Conservation (phyloP, 2,797 vertebrate species). For the Picus viridis region DNA sequence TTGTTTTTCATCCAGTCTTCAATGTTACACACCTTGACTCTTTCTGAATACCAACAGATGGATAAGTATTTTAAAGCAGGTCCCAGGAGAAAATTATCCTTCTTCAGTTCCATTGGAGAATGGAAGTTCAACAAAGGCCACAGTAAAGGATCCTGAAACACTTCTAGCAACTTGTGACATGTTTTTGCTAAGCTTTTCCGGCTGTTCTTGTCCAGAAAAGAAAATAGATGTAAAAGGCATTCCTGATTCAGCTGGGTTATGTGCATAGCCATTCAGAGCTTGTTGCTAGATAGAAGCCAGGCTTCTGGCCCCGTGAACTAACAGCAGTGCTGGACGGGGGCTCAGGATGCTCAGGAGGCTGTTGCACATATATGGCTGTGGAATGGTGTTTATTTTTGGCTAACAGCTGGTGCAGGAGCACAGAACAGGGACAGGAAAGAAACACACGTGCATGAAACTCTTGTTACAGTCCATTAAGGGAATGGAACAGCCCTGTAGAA, state of each 20-base stretch:
- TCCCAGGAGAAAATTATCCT: conserved; percentile 90
- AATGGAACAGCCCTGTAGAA: not conserved
- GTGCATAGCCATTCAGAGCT: conserved; percentile 76
- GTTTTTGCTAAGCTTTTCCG: conserved; percentile 86
- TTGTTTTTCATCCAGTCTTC: conserved; percentile 93
- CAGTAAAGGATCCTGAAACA: conserved; percentile 88
- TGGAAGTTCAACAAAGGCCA: conserved; percentile 88
- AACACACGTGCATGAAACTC: not conserved
- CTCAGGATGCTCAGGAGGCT: conserved; percentile 66
- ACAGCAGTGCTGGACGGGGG: conserved; percentile 64
- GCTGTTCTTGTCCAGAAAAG: conserved; percentile 92
- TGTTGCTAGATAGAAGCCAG: conserved; percentile 9
- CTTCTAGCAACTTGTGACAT: conserved; percentile 80
- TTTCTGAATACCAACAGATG: conserved; percentile 92
- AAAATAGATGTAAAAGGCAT: conserved; percentile 93
- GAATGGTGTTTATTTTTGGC: conserved; percentile 91
- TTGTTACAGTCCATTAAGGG: not conserved
- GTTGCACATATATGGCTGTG: conserved; percentile 92
- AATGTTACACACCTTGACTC: conserved; percentile 93
- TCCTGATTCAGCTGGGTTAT: conserved; percentile 89
- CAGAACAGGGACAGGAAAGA: conserved; percentile 66
- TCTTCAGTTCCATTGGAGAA: conserved; percentile 86
- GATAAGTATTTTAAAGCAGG: conserved; percentile 84
- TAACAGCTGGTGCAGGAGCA: conserved; percentile 81
- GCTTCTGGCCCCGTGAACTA: not conserved